Evolutionary conservation across 2,797 vertebrate species (phyloP).

Genomic region (Sparidentex hasta): DNA sequence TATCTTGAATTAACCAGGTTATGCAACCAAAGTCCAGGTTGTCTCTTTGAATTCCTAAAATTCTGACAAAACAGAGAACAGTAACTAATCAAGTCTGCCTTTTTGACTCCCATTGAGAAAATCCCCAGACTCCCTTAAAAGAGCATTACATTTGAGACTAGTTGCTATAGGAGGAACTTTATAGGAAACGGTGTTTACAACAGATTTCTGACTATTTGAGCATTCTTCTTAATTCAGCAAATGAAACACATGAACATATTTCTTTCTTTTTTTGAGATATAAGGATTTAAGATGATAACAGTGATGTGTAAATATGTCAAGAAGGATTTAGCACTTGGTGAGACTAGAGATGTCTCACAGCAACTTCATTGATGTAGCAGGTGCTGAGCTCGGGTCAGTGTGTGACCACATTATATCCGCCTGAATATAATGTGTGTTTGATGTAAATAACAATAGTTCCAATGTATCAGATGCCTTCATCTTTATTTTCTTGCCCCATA

Average conservation of each 20-base stretch:
- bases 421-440: slow-evolving; percentile 15
- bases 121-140: too few relatives aligned
- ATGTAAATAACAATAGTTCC: slow-evolving; percentile 38
- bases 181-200: too few relatives aligned
- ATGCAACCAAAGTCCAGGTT: not conserved
- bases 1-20: not conserved
- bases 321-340: not conserved
- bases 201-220: too few relatives aligned
- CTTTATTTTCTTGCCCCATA: slow-evolving; percentile 48
- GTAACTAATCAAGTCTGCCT: too few relatives aligned
- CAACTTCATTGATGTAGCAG: slow-evolving; percentile 14
- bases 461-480: slow-evolving; percentile 56
- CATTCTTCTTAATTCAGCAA: too few relatives aligned
- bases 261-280: not conserved
- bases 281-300: not conserved
- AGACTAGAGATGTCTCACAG: not conserved
- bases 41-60: not conserved
- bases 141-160: too few relatives aligned
- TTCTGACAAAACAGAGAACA: not conserved
- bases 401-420: not conserved
- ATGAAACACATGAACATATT: too few relatives aligned
- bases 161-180: too few relatives aligned
- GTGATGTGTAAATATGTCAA: not conserved
- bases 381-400: not conserved
- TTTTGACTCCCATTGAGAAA: too few relatives aligned